Evolutionary conservation across 2,888 invertebrate species (phyloP), one percentile per base, ranked within the genome.

Genomic region (Lithophane socia): DNA sequence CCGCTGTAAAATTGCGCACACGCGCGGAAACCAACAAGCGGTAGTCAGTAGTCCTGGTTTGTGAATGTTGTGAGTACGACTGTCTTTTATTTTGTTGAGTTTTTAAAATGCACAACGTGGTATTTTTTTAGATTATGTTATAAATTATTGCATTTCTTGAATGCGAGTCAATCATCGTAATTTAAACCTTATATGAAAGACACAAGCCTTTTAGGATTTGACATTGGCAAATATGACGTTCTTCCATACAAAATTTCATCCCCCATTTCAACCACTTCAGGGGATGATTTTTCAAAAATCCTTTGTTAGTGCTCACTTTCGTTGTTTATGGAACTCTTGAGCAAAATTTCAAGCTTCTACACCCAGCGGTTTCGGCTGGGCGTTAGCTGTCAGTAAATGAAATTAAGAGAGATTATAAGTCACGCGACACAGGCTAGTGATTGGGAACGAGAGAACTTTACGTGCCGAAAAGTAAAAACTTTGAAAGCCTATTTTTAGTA

Each of bases 1-100:
- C 74, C 56, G 61, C 63, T 71, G 77, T 83, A 56, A 86, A 83
- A 86, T 83, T 63, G 82, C 60, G 71, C 61, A 78, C 83, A 77
- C 44, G 63, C 71, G 73, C 69, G 82, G 63, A 76, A 83, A 67
- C 37, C 42, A 49, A 58, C 72, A 58, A 68, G 37, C 56, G 24
- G 56, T 76, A 12, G 7, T n/a, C 47, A 13, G 29, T 42, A 37
- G 12, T 16, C 44, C 37, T 64, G 56, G 63, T 68, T 78, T 83
- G 65, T 63, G 29, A 67, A 68, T 37, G 67, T 58, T 69, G 42
- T 68, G 64, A 52, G 52, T n/a, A 9, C 2, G 21, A 60, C 18
- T 49, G 49, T 29, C 29, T 66, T 66, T 42, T 82, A 42, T 66
- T 79, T 42, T 49, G 47, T 8, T 13, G 58, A 44, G 37, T 81